Evolutionary conservation across 2,888 invertebrate genomes (phyloP), one percentile per base, ranked within the genome.

Genomic region (Gortyna flavago): DNA sequence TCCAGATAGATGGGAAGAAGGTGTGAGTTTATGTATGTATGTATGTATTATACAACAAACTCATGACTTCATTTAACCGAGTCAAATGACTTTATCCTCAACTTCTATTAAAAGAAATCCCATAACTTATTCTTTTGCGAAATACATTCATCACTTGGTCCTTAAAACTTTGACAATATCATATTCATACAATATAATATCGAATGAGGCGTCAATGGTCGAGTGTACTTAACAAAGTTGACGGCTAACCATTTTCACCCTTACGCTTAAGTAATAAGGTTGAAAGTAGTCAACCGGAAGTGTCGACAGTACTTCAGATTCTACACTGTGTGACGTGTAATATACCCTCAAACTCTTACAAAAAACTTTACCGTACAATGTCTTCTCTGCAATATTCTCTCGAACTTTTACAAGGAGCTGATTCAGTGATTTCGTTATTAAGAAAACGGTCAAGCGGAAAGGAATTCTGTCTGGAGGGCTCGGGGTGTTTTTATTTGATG

Each of bases 381-480:
- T 64, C 79, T 77, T 75, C 78, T 72, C 35, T 44, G 71, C 64
- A 75, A 80, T 83, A 79, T 82, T 80, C 77, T 29, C 61, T 72
- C n/a, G 73, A 72, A 85, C 66, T 81, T 81, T 59, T 75, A 54
- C 48, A 61, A 75, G n/a, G 57, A 51, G 80, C 84, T 80, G 87
- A 87, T 77, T 84, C 86, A 66, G 78, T 86, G 79, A 80, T 80
- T 86, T 82, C 57, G 65, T 79, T 82, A 84, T 85, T 84, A 79
- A 87, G 84, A 85, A 85, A 73, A 51, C 79, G 79, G 75, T 73
- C 75, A 79, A 75, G 79, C 68, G 70, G 38, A 54, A 61, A 59
- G 4, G 29, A 21, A n/a, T 70, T 71, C 25, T 44, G 44, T 29
- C 25, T 13, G 16, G 7, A n/a, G 35, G 74, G 73, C 72, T 69